These are phyloP conservation scores for Cloeon dipterum DNA, from an alignment of 2,888 invertebrate species.

Conservation along the genomic window DNA sequence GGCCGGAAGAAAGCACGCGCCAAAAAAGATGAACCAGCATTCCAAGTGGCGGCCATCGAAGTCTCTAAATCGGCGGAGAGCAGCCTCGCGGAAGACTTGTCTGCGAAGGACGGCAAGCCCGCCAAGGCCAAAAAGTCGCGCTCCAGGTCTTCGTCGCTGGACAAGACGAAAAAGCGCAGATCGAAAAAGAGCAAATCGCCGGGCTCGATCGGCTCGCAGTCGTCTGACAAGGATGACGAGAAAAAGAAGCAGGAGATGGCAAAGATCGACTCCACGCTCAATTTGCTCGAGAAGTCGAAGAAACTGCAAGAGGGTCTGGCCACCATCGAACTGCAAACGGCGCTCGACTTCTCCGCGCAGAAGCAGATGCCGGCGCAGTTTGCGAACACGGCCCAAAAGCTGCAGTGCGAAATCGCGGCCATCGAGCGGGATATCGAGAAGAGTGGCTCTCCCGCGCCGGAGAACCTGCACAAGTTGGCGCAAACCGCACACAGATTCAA, in stretches of 20 bases:
- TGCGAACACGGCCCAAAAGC: conserved; percentile 4
- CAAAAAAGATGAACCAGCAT: conserved; percentile 5
- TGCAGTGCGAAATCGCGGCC: conserved; percentile 6
- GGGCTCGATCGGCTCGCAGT: background rate
- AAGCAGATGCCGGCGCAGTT: background rate
- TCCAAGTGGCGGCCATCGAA: conserved; percentile 7
- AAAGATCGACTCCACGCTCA: background rate
- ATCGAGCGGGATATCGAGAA: conserved; percentile 5
- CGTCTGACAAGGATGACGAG: background rate
- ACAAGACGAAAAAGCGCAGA: conserved; percentile 12
- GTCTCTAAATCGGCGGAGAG: background rate
- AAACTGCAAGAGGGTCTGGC: conserved; percentile 3
- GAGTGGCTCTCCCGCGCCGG: background rate
- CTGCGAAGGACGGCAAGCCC: conserved; percentile 20
- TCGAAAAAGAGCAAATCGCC: background rate
- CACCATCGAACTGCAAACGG: background rate
- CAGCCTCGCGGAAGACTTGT: conserved; percentile 5
- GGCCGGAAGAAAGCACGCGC: background rate
- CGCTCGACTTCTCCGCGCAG: background rate
- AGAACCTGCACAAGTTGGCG: background rate
- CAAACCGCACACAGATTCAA: background rate
- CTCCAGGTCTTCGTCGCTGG: conserved; percentile 9
- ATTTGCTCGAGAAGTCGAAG: background rate
- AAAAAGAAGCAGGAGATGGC: background rate
- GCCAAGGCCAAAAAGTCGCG: conserved; percentile 18